Base-by-base conservation (phyloP, 2,113 vertebrate species). In the Rhizomys pruinosus region DNA sequence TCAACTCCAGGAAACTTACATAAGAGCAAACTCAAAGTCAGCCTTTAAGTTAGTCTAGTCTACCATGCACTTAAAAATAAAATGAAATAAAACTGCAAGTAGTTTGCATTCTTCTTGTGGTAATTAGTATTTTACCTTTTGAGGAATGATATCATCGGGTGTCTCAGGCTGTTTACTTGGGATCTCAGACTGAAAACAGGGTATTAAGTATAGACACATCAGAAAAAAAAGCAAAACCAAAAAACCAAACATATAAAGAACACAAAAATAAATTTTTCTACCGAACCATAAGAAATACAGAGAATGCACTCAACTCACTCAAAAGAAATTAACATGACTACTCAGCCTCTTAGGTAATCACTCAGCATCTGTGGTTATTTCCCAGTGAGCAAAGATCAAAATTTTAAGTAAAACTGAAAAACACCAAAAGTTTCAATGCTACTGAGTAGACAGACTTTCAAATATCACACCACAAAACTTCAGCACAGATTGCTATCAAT, bases 171-270 rank as follows among this genome's bases (percentile, higher is more conserved):
- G 97, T 97, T 98, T 98, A 97, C 98, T 98, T 98, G 98, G 97
- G 97, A 98, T 91, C 97, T 98, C 98, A 98, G 97, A 98, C 98
- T 99, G 98, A 98, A 99, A 98, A 98, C 89, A 98, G 98, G 98
- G 98, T 95, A 98, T 98, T 97, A 97, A 97, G 98, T 98, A 98
- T 57, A 98, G 92, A 97, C 93, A 97, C 34, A 97, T 98, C 97
- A 98, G 98, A 97, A 97, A 92, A 97, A 94, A 94, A 96, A 97
- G 17, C 15, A 61, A 61, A 61, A 61, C 47, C 8, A 61, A 61
- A 61, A 96, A 57, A 89, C 85, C 8, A 71, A 37, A 13, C 44
- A 85, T 17, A 95, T 92, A 95, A 64, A 73, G 61, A 96, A 90
- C 76, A 96, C 80, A 97, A 97, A 95, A 98, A 97, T 89, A 94